Percentiles rank a stretch among this genome's conserved stretches.
These are phyloP conservation scores for Drosophila teissieri DNA, from an alignment of 1,140 invertebrate genomes.

Conservation along the genomic window DNA sequence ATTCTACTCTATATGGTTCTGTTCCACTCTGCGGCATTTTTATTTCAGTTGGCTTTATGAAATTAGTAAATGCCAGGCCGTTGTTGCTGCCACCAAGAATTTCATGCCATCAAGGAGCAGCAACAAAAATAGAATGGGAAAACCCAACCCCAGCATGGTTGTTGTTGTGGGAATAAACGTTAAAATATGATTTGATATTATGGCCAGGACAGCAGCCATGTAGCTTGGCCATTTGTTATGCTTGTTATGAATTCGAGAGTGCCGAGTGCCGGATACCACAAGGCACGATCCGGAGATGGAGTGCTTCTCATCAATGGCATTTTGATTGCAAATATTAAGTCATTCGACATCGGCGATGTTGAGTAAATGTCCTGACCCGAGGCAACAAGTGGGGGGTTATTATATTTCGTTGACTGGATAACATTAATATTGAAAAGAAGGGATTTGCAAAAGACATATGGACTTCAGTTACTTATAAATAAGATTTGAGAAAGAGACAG, in stretches of 20 bases:
- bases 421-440: background rate
- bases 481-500: too few species aligned
- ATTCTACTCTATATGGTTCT: background rate
- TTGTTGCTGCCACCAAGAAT: constrained; percentile 54
- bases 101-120: constrained; percentile 15
- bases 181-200: constrained; percentile 79
- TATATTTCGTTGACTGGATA: background rate
- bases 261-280: constrained; percentile 51
- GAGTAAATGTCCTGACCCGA: background rate
- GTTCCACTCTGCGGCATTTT: constrained; percentile 52
- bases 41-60: constrained; percentile 76
- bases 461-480: too few species aligned
- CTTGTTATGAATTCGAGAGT: constrained; percentile 70
- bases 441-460: background rate
- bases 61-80: constrained; percentile 66
- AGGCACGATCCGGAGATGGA: constrained; percentile 47
- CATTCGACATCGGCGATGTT: constrained; percentile 15
- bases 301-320: constrained; percentile 68
- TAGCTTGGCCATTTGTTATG: constrained; percentile 74
- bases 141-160: constrained; percentile 1
- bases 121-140: constrained; percentile 22
- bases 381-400: constrained; percentile 22
- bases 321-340: constrained; percentile 73
- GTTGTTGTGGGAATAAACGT: constrained; percentile 55
- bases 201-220: constrained; percentile 63